Base-by-base conservation (phyloP, 1,140 invertebrate genomes). In the Diachasmimorpha longicaudata region DNA sequence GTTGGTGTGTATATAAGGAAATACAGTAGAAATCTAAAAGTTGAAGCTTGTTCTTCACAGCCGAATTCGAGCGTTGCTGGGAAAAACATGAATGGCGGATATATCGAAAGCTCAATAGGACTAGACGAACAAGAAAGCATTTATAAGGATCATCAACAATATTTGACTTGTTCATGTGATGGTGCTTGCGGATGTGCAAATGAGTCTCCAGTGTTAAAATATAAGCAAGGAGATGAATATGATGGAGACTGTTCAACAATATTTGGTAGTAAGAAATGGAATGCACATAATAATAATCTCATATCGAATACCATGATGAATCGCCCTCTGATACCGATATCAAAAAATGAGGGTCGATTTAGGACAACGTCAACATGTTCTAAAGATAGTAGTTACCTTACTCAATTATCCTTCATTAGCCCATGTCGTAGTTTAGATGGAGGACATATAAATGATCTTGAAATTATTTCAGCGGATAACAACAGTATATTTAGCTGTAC, bases 151-250 rank as follows among this genome's bases (percentile, higher is more conserved):
- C 6, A 46, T 72, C 72, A 69, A 37, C 36, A 46, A 8, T 19
- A 13, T 19, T 39, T 19, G 67, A 72, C 8, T 13, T 87, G 87
- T 52, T 77, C 75, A 3, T 88, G 87, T 75, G 82, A 86, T 36
- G 86, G 87, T 9, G 87, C 87, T 44, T 88, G 87, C 52, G 85
- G 85, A 0, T 89, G 87, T 52, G 80, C 78, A n/a, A 39, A n/a
- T 19, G 3, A 68, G 14, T 5, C 11, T 68, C 14, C 11, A 1
- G 16, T 9, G 0, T n/a, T 6, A 2, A 37, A 19, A 19, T 8
- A 0, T 8, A 52, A 2, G 14, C 48, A 6, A 52, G 4, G 48
- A 6, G 48, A 52, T 3, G 13, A 71, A 77, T 67, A 46, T 75
- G 48, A 37, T 46, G 11, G 8, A 71, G 42, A 0, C n/a, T 3